Base-by-base conservation (phyloP, 2,888 invertebrate genomes). In the Tineola bisselliella region DNA sequence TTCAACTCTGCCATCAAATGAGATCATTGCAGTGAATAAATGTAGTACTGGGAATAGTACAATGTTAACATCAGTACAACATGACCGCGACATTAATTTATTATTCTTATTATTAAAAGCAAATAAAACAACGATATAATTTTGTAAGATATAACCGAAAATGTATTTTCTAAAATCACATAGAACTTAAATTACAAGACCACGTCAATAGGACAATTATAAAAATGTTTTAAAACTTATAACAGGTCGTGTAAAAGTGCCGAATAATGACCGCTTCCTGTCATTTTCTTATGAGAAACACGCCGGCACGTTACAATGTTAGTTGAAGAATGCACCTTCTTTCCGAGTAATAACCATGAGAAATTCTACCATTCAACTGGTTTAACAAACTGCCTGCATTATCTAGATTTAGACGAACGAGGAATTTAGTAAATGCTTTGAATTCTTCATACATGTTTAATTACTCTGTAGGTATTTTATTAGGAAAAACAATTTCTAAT, bases 11-110 rank as follows among this genome's bases (percentile, higher is more conserved):
- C 63, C 64, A 64, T 64, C 71, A 65, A 68, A 69, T 83, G 84
- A 84, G 72, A 77, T 84, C 84, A 83, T 65, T 68, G 63, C 64
- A 18, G 18, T 56, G 31, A 58, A 58, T 58, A 58, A 25, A 17
- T 48, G 4, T 5, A 58, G 33, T 58, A 58, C 33, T 58, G 13
- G 58, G 33, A 33, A 58, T 58, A 58, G 48, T 15, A 17, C 15
- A 10, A 10, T 48, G 18, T 3, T n/a, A 38, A 10, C 2, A n/a
- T 38, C 3, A 8, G 2, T 48, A 18, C 25, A 25, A 25, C 19
- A 19, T 8, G 54, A 18, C n/a, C 54, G 54, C 18, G 25, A 48
- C 15, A 48, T n/a, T 17, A 4, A 17, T 48, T 13, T 5, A 11
- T 38, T 38, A 38, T 6, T 38, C 2, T 48, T 48, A 48, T 6